These are phyloP conservation scores for Nomada flava DNA, from an alignment of 2,888 invertebrate species.

Conservation along the genomic window DNA sequence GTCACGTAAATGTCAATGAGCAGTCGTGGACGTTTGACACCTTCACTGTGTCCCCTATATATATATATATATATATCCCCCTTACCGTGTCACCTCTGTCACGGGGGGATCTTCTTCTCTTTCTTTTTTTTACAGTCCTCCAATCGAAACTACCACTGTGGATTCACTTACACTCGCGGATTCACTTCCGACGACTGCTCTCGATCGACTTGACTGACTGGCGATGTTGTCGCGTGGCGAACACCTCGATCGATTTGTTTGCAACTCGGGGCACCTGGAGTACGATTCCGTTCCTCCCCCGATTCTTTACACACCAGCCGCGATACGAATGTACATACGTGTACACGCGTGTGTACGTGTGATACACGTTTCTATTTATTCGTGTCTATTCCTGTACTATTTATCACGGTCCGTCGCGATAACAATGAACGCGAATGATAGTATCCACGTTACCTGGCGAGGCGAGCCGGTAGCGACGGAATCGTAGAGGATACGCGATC, in stretches of 20 bases:
- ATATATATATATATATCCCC: not conserved
- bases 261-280: too few species aligned
- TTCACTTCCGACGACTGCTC: not conserved
- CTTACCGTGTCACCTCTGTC: constrained; percentile 6
- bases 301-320: too few species aligned
- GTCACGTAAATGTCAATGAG: constrained; percentile 76
- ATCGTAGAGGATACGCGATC: constrained; percentile 54
- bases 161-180: constrained; percentile 21
- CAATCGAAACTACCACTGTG: not conserved
- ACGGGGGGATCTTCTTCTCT: not conserved
- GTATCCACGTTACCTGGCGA: constrained; percentile 24
- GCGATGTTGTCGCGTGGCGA: constrained; percentile 25
- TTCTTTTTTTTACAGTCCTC: too few species aligned
- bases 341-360: not conserved
- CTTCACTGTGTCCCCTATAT: constrained; percentile 53
- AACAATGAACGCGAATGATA: not conserved
- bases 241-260: not conserved
- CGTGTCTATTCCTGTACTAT: not conserved
- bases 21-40: constrained; percentile 69
- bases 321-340: too few species aligned
- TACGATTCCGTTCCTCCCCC: not conserved
- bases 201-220: constrained; percentile 17
- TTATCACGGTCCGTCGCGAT: not conserved
- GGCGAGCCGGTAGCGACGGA: constrained; percentile 41
- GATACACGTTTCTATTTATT: not conserved